These are phyloP conservation scores for Diaphora mendica DNA, from an alignment of 2,888 invertebrate genomes.

Conservation along the genomic window DNA sequence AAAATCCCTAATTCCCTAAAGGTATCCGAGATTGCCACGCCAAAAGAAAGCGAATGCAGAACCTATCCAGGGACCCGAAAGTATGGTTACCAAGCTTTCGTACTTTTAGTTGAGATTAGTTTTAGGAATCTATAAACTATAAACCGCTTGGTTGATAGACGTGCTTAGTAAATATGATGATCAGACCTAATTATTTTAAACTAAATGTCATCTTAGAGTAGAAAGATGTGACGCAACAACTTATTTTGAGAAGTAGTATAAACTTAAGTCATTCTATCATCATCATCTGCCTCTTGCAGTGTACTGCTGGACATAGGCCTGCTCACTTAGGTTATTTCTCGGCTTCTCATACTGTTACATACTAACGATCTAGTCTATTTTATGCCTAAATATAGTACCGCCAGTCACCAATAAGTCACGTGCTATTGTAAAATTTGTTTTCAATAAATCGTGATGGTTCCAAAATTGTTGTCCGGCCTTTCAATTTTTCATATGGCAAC, in stretches of 20 bases:
- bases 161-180: too few relatives aligned
- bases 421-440: not conserved
- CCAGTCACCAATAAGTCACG: not conserved
- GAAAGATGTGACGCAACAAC: not conserved
- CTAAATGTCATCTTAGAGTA: too few relatives aligned
- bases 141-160: too few relatives aligned
- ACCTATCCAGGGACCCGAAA: conserved; percentile 50
- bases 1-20: conserved; percentile 59
- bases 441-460: conserved; percentile 6
- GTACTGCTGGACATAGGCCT: too few relatives aligned
- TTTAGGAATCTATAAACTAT: too few relatives aligned
- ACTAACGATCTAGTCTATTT: not conserved
- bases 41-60: conserved; percentile 55
- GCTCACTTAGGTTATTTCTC: too few relatives aligned
- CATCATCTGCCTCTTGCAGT: too few relatives aligned
- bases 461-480: conserved; percentile 55
- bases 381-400: not conserved
- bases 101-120: conserved; percentile 1
- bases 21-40: conserved; percentile 57
- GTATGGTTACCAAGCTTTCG: conserved; percentile 40
- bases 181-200: too few relatives aligned
- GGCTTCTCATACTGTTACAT: too few relatives aligned
- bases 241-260: not conserved
- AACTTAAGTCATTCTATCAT: too few relatives aligned
- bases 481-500: conserved; percentile 56